Percentiles rank a stretch among this genome's conserved stretches.
Evolutionary conservation across 2,797 vertebrate genomes (phyloP).

Genomic region (Chloroceryle amazona): DNA sequence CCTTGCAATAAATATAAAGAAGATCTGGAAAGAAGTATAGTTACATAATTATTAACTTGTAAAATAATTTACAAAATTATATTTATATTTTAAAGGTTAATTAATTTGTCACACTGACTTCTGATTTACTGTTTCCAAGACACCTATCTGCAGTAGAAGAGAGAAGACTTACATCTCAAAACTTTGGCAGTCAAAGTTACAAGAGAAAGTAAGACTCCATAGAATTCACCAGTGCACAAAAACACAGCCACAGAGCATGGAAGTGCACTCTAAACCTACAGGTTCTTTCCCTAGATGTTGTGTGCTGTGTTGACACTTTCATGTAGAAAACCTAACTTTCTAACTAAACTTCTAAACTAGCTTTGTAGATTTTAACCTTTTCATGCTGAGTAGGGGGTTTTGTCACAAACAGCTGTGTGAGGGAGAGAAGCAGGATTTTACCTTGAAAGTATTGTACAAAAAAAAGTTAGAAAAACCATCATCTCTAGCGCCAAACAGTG

Average conservation of each 20-base stretch:
- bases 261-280: neutral
- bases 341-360: too few species aligned
- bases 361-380: neutral
- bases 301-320: neutral
- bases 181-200: neutral
- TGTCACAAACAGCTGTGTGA: neutral
- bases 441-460: neutral
- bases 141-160: neutral
- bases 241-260: neutral
- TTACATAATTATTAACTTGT: neutral
- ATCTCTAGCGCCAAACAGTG: neutral
- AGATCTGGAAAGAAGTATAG: neutral
- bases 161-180: neutral
- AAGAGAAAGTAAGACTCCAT: neutral
- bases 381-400: neutral
- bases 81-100: neutral
- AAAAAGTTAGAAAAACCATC: neutral
- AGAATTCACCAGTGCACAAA: neutral
- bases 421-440: neutral
- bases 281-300: neutral
- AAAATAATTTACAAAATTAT: neutral
- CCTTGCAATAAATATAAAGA: neutral
- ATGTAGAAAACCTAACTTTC: neutral
- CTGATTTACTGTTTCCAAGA: neutral
- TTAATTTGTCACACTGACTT: neutral